Evolutionary conservation across 2,113 vertebrate species (phyloP).

Genomic region (Rhea americana): DNA sequence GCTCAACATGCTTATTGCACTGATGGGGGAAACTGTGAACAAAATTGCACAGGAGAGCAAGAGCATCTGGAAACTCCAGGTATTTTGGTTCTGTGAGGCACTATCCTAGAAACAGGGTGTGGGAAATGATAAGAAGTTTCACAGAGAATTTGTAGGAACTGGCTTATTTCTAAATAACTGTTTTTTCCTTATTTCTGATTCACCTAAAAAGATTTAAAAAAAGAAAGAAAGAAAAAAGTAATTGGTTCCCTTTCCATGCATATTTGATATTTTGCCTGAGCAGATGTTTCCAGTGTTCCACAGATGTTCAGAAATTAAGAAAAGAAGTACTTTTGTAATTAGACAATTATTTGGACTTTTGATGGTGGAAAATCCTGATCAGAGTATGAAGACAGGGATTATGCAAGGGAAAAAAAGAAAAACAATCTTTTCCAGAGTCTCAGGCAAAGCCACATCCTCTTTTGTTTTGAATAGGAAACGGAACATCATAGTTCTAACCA

Average conservation of each 20-base stretch:
- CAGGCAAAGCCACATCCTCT: background rate
- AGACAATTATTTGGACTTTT: background rate
- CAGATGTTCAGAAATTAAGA: background rate
- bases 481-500: background rate
- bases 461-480: background rate
- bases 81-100: slow-evolving; percentile 24
- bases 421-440: background rate
- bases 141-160: background rate
- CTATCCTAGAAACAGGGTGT: background rate
- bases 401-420: background rate
- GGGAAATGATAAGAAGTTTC: background rate
- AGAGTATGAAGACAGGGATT: background rate
- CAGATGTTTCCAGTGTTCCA: background rate
- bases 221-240: background rate
- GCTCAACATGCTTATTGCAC: slow-evolving; percentile 96
- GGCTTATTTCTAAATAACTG: background rate
- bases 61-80: slow-evolving; percentile 96
- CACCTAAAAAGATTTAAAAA: background rate
- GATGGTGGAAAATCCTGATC: background rate
- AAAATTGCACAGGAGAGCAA: slow-evolving; percentile 87
- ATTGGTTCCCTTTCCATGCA: background rate
- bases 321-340: background rate
- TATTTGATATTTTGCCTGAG: slow-evolving; percentile 8
- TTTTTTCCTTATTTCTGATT: background rate
- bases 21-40: slow-evolving; percentile 94